Evolutionary conservation across 1,140 invertebrate species (phyloP).

Genomic region (Anagrus nilaparvatae): DNA sequence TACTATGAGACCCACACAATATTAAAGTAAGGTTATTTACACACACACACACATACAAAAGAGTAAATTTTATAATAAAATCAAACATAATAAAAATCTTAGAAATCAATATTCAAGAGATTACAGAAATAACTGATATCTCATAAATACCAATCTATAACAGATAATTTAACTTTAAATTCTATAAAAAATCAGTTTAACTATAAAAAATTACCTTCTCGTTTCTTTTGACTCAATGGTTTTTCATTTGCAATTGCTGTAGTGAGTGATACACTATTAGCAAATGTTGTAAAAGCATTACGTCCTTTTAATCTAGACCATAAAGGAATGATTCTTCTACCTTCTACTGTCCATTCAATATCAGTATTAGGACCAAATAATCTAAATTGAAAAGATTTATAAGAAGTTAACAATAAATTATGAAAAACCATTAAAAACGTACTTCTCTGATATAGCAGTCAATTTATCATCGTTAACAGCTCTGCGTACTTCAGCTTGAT

Average conservation of each 20-base stretch:
- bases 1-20: too few relatives aligned
- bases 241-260: conserved; percentile 43
- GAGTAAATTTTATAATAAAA: too few relatives aligned
- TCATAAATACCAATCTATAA: too few relatives aligned
- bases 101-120: too few relatives aligned
- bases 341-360: conserved; percentile 79
- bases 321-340: conserved; percentile 67
- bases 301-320: conserved; percentile 71
- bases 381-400: conserved; percentile 39
- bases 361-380: conserved; percentile 69
- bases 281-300: conserved; percentile 72
- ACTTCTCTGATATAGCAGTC: conserved; percentile 79
- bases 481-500: conserved; percentile 79
- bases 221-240: conserved; percentile 26
- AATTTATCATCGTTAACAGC: conserved; percentile 86
- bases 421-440: conserved; percentile 32
- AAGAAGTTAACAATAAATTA: conserved; percentile 18
- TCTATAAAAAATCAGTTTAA: not conserved
- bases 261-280: conserved; percentile 55
- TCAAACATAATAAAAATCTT: conserved; percentile 4
- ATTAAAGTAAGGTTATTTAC: too few relatives aligned
- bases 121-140: too few relatives aligned
- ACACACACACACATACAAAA: too few relatives aligned
- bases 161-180: not conserved
- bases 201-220: conserved; percentile 15